Percentiles rank a stretch among this genome's conserved stretches.
Evolutionary conservation across 2,113 vertebrate species (phyloP).

Genomic region (Edolisoma coerulescens): DNA sequence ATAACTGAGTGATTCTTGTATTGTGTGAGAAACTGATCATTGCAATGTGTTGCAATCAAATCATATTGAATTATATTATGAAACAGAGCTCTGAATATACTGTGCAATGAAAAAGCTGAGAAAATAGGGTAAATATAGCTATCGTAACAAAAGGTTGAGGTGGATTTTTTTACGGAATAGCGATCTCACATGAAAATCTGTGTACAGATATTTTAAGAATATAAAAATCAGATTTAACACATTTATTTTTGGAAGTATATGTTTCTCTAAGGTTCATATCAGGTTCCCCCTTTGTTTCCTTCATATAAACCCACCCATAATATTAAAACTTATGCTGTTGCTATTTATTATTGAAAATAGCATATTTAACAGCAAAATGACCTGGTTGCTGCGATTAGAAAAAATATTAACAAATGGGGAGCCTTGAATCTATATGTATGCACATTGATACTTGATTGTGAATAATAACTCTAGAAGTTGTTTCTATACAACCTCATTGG

Average conservation of each 20-base stretch:
- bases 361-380: constrained; percentile 13
- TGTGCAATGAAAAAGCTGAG: constrained; percentile 71
- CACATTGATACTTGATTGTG: constrained; percentile 77
- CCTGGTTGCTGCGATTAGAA: constrained; percentile 26
- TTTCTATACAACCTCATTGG: constrained; percentile 71
- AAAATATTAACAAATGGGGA: constrained; percentile 71
- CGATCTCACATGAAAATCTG: constrained; percentile 65
- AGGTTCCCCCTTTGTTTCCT: constrained; percentile 68
- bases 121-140: constrained; percentile 47
- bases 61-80: constrained; percentile 67
- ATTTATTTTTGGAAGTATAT: constrained; percentile 77
- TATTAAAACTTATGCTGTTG: not conserved
- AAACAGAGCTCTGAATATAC: constrained; percentile 79
- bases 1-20: constrained; percentile 73
- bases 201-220: constrained; percentile 78
- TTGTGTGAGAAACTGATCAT: constrained; percentile 74
- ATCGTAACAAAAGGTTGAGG: constrained; percentile 21
- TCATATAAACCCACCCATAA: not conserved
- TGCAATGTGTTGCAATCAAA: constrained; percentile 73
- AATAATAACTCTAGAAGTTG: constrained; percentile 68
- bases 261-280: constrained; percentile 61
- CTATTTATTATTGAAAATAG: constrained; percentile 38
- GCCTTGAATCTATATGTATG: constrained; percentile 74
- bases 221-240: constrained; percentile 74
- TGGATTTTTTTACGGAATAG: constrained; percentile 70